phyloP scores from a whole-genome alignment of 2,888 invertebrate species.

The Baccha elongata region DNA sequence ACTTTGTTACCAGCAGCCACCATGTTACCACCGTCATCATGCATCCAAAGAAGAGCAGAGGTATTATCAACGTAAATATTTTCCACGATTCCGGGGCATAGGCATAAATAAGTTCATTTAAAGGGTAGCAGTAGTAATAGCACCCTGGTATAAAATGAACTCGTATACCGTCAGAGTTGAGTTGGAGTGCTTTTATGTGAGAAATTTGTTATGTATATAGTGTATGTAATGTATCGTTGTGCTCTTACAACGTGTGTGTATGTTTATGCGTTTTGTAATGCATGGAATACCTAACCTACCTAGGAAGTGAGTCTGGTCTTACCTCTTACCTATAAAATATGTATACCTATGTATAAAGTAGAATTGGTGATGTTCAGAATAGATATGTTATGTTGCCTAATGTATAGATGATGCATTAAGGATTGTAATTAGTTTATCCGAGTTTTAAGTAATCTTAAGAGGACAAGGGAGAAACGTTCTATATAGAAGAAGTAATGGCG shows the following conservation, averaged over 20 bases:
- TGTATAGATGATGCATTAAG: constrained; percentile 2
- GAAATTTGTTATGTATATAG: constrained; percentile 14
- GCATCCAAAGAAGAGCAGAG: constrained; percentile 16
- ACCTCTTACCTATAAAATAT: constrained; percentile 59
- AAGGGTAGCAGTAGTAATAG: constrained; percentile 25
- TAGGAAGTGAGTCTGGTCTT: constrained; percentile 39
- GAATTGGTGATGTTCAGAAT: constrained; percentile 4
- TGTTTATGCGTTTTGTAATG: constrained; percentile 41
- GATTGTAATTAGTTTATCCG: constrained; percentile 23
- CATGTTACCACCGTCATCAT: constrained; percentile 1
- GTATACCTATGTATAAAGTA: no score
- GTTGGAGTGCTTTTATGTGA: constrained; percentile 40
- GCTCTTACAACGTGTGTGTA: constrained; percentile 12
- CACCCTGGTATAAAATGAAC: neutral
- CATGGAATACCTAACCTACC: constrained; percentile 25
- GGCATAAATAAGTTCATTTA: constrained; percentile 71
- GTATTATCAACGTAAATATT: constrained; percentile 55
- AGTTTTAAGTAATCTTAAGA: constrained; percentile 9
- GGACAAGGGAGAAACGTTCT: constrained; percentile 7
- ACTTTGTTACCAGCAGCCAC: constrained; percentile 15
- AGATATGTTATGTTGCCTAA: constrained; percentile 31
- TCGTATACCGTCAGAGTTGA: constrained; percentile 13
- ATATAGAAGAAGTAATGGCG: neutral
- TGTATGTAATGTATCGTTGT: constrained; percentile 22
- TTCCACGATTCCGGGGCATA: constrained; percentile 55